Evolutionary conservation across 2,113 vertebrate genomes (phyloP).

Genomic region (Dicaeum eximium): DNA sequence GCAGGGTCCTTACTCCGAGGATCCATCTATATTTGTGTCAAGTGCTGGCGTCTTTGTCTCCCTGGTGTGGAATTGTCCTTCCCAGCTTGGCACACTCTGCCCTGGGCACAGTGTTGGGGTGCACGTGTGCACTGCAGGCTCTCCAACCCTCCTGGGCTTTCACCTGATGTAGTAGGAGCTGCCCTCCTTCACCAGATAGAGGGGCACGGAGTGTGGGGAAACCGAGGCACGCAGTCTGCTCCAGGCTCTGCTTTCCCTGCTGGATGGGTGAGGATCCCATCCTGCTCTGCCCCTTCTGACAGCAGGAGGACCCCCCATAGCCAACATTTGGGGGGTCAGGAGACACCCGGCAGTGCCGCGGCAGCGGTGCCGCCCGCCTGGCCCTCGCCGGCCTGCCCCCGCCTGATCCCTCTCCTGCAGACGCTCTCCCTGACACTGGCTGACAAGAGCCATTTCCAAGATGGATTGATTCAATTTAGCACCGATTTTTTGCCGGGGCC

Average conservation of each 20-base stretch:
- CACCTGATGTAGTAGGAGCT: neutral
- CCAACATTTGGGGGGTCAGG: neutral
- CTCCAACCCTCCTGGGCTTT: neutral
- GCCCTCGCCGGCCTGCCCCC: constrained; percentile 43
- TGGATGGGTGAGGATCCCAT: neutral
- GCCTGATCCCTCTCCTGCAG: constrained; percentile 74
- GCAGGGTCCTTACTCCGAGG: constrained; percentile 13
- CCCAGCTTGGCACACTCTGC: neutral
- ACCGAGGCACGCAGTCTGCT: neutral
- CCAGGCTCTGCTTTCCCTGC: neutral
- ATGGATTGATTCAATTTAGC: constrained; percentile 90
- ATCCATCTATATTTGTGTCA: constrained; percentile 73
- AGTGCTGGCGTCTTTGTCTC: constrained; percentile 50
- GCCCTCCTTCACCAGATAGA: neutral
- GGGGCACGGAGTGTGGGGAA: neutral
- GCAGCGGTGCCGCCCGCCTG: constrained; percentile 13
- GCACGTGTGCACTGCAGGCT: neutral
- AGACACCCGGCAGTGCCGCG: neutral
- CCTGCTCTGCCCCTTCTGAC: rapidly evolving
- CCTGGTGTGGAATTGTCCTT: neutral
- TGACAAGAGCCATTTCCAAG: constrained; percentile 87
- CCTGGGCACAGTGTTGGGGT: neutral
- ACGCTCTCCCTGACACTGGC: constrained; percentile 76
- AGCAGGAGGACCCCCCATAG: neutral
- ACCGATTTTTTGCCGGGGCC: constrained; percentile 75